Evolutionary conservation across 2,113 vertebrate species (phyloP), one percentile per base, ranked within the genome.

Genomic region (Thermophis baileyi): DNA sequence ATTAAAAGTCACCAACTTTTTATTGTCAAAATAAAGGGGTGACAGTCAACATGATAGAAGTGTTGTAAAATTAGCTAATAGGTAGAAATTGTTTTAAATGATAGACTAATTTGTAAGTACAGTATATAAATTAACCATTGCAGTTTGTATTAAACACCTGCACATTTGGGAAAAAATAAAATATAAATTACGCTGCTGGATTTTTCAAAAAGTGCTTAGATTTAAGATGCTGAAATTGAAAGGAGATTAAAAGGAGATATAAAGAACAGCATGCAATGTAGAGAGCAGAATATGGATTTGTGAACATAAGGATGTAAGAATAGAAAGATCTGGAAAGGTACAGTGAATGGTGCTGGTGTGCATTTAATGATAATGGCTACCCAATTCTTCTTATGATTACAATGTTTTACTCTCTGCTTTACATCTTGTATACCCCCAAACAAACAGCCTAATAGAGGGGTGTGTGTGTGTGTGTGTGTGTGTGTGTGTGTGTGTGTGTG

Each of bases 71-170:
- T 22, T 92, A 69, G 10, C 53, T 49, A 91, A 90, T 9, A 94
- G 57, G 88, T 93, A 92, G 57, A 60, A 91, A 89, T 87, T 87
- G 91, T 92, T 92, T 35, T 87, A 90, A 94, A 87, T 89, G 88
- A 90, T 53, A 53, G 49, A 94, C 44, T 51, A 91, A 93, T 89
- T 85, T 91, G 53, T 89, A 93, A 85, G 44, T 27, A 40, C 35
- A 40, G 55, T 74, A 87, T 89, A 27, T 90, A 88, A 87, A 88
- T 94, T 87, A 49, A 81, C 24, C 3, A 63, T 1, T 88, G 3
- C 24, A 88, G 40, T 3, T 30, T 49, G 57, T 40, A 90, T 24
- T 51, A 89, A 87, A 87, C 85, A 25, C 85, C 88, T 92, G 35
- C 14, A 91, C 74, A 93, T 90, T 50, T 88, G 10, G 20, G 86